Conservation (phyloP, 2,888 invertebrate species). For the Tachina fera region DNA sequence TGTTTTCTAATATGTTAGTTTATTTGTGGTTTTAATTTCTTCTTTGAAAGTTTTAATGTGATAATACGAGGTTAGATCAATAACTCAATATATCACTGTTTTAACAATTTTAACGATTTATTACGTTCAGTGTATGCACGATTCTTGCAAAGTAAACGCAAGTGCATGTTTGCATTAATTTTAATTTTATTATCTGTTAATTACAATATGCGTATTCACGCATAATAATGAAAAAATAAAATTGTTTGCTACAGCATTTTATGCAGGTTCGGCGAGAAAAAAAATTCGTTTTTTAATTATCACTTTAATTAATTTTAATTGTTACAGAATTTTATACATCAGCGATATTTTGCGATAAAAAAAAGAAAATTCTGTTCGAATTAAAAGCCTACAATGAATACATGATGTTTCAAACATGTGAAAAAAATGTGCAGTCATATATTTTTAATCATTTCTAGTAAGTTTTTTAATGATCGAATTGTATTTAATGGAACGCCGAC, state of each 20-base stretch:
- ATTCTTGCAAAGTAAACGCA: slow-evolving; percentile 21
- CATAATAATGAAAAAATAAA: slow-evolving; percentile 65
- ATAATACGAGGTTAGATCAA: no score
- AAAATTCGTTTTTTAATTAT: slow-evolving; percentile 67
- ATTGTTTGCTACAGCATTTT: slow-evolving; percentile 67
- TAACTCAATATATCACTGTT: no score
- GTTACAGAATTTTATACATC: slow-evolving; percentile 68
- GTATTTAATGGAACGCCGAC: slow-evolving; percentile 15
- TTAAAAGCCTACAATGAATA: slow-evolving; percentile 11
- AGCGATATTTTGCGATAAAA: slow-evolving; percentile 37
- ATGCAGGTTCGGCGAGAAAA: slow-evolving; percentile 62
- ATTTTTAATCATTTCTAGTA: background rate
- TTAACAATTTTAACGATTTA: background rate
- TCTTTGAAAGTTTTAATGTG: no score
- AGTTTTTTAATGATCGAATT: slow-evolving; percentile 14
- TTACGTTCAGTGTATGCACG: slow-evolving; percentile 56
- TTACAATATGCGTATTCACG: slow-evolving; percentile 71
- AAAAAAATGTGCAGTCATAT: slow-evolving; percentile 10
- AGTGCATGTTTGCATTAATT: slow-evolving; percentile 61
- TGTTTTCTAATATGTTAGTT: no score
- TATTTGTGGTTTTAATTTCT: no score
- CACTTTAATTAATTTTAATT: slow-evolving; percentile 71
- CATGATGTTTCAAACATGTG: background rate
- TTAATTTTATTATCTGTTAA: slow-evolving; percentile 69
- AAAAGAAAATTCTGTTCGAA: background rate